Conservation (phyloP, 2,888 invertebrate species). For the Herminia tarsipennalis region DNA sequence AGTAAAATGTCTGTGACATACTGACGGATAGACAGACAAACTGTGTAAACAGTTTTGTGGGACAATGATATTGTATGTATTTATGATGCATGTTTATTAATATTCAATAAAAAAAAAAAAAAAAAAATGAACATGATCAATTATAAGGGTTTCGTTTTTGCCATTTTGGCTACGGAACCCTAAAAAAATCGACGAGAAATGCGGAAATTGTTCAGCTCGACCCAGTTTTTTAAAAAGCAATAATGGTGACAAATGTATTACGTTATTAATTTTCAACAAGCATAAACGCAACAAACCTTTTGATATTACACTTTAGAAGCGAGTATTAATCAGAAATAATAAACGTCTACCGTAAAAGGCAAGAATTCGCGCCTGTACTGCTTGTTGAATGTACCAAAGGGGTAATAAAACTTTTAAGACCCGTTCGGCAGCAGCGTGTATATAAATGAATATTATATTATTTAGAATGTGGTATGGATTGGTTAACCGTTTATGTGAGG, state of each 20-base stretch:
- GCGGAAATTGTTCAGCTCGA: no score
- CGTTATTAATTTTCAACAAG: conserved; percentile 31
- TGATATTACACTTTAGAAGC: conserved; percentile 32
- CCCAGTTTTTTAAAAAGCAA: neutral
- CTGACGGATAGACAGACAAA: no score
- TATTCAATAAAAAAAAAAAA: no score
- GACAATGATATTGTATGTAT: no score
- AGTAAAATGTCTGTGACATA: no score
- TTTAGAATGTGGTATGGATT: conserved; percentile 66
- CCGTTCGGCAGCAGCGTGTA: conserved; percentile 57
- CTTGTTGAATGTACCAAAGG: conserved; percentile 47
- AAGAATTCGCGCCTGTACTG: conserved; percentile 38
- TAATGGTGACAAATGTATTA: conserved; percentile 18
- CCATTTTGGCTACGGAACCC: no score
- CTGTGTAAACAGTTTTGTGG: no score
- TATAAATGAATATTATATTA: conserved; percentile 61
- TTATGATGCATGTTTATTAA: no score
- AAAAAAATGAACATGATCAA: no score
- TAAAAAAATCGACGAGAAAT: no score
- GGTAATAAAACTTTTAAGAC: conserved; percentile 51
- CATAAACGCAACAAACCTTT: conserved; percentile 29
- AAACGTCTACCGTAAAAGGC: conserved; percentile 36
- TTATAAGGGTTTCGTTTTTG: no score
- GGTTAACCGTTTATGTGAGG: conserved; percentile 57
- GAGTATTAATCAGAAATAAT: conserved; percentile 39